Percentiles rank a stretch among this genome's conserved stretches.
These are phyloP conservation scores for Alethe diademata DNA, from an alignment of 2,113 vertebrate genomes.

Conservation along the genomic window DNA sequence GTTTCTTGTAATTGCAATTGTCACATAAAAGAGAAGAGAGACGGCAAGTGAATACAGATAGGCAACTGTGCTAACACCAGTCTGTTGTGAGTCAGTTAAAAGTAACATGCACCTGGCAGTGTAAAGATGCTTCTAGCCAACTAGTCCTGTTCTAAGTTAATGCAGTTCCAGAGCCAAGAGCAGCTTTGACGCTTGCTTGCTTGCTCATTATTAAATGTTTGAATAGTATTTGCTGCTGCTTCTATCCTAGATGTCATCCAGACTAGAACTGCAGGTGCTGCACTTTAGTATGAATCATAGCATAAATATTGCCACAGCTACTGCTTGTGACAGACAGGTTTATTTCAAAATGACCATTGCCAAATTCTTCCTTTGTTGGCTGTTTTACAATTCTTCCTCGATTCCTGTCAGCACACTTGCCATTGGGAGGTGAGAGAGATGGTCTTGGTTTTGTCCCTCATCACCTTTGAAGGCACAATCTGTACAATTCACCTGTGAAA, in stretches of 20 bases:
- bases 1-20: neutral
- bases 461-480: neutral
- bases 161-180: neutral
- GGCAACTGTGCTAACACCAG: neutral
- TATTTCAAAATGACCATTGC: slow-evolving; percentile 48
- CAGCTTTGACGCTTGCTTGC: neutral
- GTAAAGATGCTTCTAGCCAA: neutral
- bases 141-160: neutral
- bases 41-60: neutral
- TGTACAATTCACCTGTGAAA: neutral
- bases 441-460: neutral
- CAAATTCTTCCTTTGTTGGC: slow-evolving; percentile 11
- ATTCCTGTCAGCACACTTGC: neutral
- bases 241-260: neutral
- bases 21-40: neutral
- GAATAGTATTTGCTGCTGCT: neutral
- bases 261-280: neutral
- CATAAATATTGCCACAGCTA: neutral
- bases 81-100: neutral
- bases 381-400: neutral
- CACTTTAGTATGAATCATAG: neutral
- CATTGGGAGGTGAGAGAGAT: neutral
- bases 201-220: neutral
- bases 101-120: neutral
- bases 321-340: slow-evolving; percentile 2